These are phyloP conservation scores for Artibeus jamaicensis DNA, from an alignment of 2,797 vertebrate species.

Conservation along the genomic window DNA sequence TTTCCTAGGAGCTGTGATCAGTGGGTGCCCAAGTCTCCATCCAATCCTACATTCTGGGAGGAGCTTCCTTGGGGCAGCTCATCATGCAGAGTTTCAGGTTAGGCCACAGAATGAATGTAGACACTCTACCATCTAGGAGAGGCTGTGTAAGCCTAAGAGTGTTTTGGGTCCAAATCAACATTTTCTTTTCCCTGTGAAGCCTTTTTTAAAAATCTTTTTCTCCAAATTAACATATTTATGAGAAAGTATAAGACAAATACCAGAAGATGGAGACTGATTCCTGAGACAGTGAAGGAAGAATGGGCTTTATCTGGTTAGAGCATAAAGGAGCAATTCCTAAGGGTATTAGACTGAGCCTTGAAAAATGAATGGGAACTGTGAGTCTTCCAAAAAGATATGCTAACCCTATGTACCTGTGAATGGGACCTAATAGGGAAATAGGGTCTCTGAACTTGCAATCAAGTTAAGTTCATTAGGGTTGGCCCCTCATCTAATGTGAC, in stretches of 20 bases:
- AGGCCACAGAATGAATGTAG: not conserved
- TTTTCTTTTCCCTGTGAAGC: not conserved
- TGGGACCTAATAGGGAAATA: not conserved
- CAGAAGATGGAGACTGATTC: not conserved
- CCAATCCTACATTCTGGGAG: not conserved
- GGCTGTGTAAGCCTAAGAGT: not conserved
- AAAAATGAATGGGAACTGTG: not conserved
- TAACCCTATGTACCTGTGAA: not conserved
- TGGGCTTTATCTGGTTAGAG: not conserved
- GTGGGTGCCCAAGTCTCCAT: not conserved
- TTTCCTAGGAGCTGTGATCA: not conserved
- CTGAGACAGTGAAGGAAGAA: not conserved
- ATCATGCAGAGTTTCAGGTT: not conserved
- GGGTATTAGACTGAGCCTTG: not conserved
- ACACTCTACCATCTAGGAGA: not conserved
- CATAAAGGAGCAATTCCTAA: not conserved
- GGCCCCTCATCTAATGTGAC: not conserved
- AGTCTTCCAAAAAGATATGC: not conserved
- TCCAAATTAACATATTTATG: not conserved
- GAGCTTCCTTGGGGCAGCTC: not conserved
- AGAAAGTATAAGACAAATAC: not conserved
- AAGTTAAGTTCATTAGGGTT: not conserved
- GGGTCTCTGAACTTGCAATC: not conserved
- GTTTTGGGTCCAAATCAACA: not conserved
- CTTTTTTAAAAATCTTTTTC: not conserved